These are phyloP conservation scores for Cataglyphis rosenhaueri DNA, from an alignment of 2,888 invertebrate genomes.

Conservation along the genomic window DNA sequence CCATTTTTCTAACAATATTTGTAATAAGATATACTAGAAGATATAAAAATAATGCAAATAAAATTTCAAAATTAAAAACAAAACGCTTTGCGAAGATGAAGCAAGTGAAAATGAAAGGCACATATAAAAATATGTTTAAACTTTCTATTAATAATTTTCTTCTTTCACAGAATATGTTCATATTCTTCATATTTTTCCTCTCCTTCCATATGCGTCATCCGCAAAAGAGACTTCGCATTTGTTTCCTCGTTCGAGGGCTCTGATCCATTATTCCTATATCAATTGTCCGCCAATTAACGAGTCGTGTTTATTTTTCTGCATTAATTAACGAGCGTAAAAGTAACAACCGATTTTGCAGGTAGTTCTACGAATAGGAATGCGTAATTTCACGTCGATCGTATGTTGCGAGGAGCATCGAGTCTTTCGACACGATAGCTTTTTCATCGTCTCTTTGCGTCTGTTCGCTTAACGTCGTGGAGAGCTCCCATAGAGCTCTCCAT, in stretches of 20 bases:
- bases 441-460: slow-evolving; percentile 75
- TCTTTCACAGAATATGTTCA: not conserved
- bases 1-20: not conserved
- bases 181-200: slow-evolving; percentile 30
- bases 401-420: slow-evolving; percentile 63
- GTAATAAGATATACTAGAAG: not conserved
- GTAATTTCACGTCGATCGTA: slow-evolving; percentile 52
- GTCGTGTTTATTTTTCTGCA: slow-evolving; percentile 82
- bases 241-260: slow-evolving; percentile 60
- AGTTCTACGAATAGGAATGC: slow-evolving; percentile 35
- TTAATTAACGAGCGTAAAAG: slow-evolving; percentile 83
- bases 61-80: slow-evolving; percentile 3
- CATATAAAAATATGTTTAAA: slow-evolving; percentile 15
- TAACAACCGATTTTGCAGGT: slow-evolving; percentile 68
- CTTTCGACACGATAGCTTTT: slow-evolving; percentile 73
- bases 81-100: not conserved
- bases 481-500: slow-evolving; percentile 69
- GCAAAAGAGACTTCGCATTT: slow-evolving; percentile 18
- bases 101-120: not conserved
- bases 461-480: slow-evolving; percentile 73
- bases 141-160: slow-evolving; percentile 25
- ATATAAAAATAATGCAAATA: not conserved
- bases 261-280: slow-evolving; percentile 81
- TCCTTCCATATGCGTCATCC: not conserved
- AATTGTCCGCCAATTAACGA: slow-evolving; percentile 84